Conservation (phyloP, 2,113 vertebrate genomes). For the Coptodon bakossiorum region DNA sequence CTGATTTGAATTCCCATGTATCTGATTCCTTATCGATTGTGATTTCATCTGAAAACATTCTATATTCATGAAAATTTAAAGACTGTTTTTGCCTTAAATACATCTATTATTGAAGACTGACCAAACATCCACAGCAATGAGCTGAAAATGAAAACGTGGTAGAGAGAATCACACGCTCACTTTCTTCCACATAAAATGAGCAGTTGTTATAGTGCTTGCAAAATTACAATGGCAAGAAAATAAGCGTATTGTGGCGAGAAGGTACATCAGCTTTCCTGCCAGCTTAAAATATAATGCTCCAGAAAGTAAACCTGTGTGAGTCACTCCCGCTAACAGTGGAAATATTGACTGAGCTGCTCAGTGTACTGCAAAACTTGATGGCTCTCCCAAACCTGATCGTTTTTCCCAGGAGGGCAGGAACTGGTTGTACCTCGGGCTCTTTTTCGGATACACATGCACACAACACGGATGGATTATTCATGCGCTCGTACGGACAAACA, state of each 20-base stretch:
- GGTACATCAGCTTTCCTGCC: neutral
- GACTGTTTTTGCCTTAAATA: neutral
- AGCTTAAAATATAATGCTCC: conserved; percentile 12
- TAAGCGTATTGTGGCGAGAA: neutral
- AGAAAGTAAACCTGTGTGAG: conserved; percentile 13
- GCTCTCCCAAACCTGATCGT: neutral
- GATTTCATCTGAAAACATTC: neutral
- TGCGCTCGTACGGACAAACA: neutral
- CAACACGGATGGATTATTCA: neutral
- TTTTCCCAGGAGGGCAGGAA: conserved; percentile 2
- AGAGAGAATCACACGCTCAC: neutral
- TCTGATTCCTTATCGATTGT: neutral
- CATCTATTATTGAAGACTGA: neutral
- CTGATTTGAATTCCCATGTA: neutral
- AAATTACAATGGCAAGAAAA: neutral
- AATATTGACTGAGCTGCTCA: conserved; percentile 20
- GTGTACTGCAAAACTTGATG: neutral
- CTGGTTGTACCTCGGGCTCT: conserved; percentile 1
- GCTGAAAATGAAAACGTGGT: neutral
- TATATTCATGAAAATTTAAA: neutral
- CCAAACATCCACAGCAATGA: neutral
- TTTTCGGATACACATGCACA: neutral
- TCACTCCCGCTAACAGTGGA: neutral
- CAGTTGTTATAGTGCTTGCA: neutral
- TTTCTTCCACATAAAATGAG: neutral